These are phyloP conservation scores for Toxotes chatareus DNA, from an alignment of 2,113 vertebrate species.

Conservation along the genomic window DNA sequence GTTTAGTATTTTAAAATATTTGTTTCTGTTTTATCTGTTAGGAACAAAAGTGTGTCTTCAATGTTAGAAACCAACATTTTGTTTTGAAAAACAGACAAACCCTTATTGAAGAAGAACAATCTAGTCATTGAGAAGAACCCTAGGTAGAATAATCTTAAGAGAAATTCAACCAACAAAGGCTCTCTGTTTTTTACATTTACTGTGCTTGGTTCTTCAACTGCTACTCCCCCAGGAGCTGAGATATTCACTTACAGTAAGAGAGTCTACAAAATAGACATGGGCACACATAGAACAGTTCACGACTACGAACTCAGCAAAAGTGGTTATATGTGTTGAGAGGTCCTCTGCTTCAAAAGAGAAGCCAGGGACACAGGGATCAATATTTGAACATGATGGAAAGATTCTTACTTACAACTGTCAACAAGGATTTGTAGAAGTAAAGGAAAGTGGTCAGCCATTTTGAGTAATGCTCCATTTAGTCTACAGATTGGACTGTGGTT, in stretches of 20 bases:
- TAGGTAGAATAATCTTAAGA: not conserved
- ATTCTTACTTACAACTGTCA: conserved; percentile 39
- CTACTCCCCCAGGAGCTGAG: not conserved
- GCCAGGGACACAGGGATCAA: conserved; percentile 31
- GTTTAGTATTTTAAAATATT: not conserved
- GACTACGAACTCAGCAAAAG: conserved; percentile 19
- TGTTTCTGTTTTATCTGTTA: too few relatives aligned
- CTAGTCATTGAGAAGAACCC: not conserved
- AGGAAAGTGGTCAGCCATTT: conserved; percentile 19
- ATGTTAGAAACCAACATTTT: too few relatives aligned
- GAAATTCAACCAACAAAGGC: not conserved
- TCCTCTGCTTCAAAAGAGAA: conserved; percentile 8
- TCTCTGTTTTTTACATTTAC: not conserved
- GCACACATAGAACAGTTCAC: not conserved
- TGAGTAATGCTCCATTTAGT: conserved; percentile 1
- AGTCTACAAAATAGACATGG: not conserved
- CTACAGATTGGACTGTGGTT: not conserved
- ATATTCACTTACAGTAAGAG: conserved; percentile 12
- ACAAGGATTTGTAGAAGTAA: conserved; percentile 8
- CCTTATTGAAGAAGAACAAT: not conserved
- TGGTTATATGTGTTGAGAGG: conserved; percentile 17
- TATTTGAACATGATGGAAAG: conserved; percentile 49
- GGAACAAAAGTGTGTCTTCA: too few relatives aligned
- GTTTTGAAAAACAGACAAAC: too few relatives aligned
- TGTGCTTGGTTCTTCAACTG: not conserved